phyloP scores from a whole-genome alignment of 2,888 invertebrate genomes.

The Aphodius sticticus region DNA sequence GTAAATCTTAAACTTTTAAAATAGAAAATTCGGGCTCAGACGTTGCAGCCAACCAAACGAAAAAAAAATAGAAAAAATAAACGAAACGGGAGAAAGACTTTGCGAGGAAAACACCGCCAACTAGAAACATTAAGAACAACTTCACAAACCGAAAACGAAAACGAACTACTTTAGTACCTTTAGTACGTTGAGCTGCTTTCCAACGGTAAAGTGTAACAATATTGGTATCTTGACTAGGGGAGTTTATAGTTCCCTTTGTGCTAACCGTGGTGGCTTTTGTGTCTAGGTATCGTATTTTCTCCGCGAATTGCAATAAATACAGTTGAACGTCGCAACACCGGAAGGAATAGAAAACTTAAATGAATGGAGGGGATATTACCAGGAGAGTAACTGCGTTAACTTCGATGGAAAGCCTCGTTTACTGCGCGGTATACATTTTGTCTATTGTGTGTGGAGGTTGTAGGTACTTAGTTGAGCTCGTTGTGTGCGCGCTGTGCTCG shows the following conservation, averaged over 20 bases:
- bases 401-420: not conserved
- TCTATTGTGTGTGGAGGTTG: not conserved
- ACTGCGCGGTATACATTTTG: not conserved
- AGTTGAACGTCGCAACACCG: not conserved
- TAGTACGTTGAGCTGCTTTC: not conserved
- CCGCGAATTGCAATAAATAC: not conserved
- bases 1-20: slow-evolving; percentile 4
- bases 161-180: not conserved
- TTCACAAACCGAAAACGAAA: no score
- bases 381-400: not conserved
- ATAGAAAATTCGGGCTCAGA: not conserved
- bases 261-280: not conserved
- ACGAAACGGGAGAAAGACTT: not conserved
- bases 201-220: not conserved
- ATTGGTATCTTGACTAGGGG: not conserved
- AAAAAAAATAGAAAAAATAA: not conserved
- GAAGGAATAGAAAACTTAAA: not conserved
- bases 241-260: not conserved
- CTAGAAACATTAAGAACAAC: no score
- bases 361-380: not conserved
- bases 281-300: not conserved
- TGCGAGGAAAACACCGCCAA: no score
- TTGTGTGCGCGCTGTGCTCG: not conserved
- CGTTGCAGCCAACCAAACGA: not conserved
- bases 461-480: not conserved